A percentile compares a stretch with the other conserved stretches of the same genome.
Evolutionary conservation across 2,888 invertebrate species (phyloP).

Genomic region (Cheilosia pagana): DNA sequence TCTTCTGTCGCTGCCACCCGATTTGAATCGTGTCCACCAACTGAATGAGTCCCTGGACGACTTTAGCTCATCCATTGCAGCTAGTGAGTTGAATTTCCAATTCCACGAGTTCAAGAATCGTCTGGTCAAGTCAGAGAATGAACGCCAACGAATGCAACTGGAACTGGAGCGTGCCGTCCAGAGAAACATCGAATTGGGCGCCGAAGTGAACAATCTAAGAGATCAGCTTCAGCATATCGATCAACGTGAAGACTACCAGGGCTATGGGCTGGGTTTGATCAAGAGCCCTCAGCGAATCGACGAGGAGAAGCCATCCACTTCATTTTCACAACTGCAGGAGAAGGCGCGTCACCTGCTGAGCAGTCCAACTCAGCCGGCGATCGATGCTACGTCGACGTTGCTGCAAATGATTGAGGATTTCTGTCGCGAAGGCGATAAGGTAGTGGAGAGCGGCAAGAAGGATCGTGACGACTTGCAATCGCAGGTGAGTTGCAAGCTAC

Average conservation of each 20-base stretch:
- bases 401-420: constrained; percentile 87
- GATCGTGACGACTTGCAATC: constrained; percentile 90
- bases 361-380: constrained; percentile 77
- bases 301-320: constrained; percentile 78
- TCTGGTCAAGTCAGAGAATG: constrained; percentile 82
- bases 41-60: constrained; percentile 71
- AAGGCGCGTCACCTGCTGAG: constrained; percentile 81
- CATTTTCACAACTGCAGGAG: constrained; percentile 82
- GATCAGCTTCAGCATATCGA: constrained; percentile 83
- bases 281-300: constrained; percentile 79
- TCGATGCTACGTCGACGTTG: constrained; percentile 81
- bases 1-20: constrained; percentile 80
- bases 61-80: constrained; percentile 77
- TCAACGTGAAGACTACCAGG: constrained; percentile 85
- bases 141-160: constrained; percentile 84
- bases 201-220: constrained; percentile 83
- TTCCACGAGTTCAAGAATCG: constrained; percentile 85
- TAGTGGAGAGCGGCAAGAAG: constrained; percentile 87
- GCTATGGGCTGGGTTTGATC: constrained; percentile 83
- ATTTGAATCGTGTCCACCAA: constrained; percentile 78
- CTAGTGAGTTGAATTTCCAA: constrained; percentile 84
- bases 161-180: constrained; percentile 86
- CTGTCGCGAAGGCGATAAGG: constrained; percentile 85
- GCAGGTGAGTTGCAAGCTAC: constrained; percentile 86
- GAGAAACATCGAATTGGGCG: constrained; percentile 85